A percentile compares a stretch with the other conserved stretches of the same genome.
These are phyloP conservation scores for Drosophila paranaensis DNA, from an alignment of 2,888 invertebrate species.

Conservation along the genomic window DNA sequence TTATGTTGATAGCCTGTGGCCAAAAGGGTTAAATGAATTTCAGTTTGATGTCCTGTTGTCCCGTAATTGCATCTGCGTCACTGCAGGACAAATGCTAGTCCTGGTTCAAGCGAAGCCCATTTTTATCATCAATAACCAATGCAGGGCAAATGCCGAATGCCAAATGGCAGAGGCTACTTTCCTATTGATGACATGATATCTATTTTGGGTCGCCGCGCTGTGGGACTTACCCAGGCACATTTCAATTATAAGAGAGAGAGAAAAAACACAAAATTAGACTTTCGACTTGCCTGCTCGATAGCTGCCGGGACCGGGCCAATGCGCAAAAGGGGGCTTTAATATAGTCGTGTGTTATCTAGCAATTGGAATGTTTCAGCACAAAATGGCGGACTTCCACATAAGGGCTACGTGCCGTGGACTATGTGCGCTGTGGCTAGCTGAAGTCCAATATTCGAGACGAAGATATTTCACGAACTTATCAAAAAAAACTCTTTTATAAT, in stretches of 20 bases:
- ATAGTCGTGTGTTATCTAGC: slow-evolving; percentile 48
- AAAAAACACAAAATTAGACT: slow-evolving; percentile 64
- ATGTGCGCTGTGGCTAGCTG: slow-evolving; percentile 20
- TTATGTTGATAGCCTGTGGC: slow-evolving; percentile 31
- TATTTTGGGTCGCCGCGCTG: slow-evolving; percentile 51
- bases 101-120: slow-evolving; percentile 34
- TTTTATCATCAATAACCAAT: slow-evolving; percentile 59
- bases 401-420: slow-evolving; percentile 62
- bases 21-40: slow-evolving; percentile 41
- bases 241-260: slow-evolving; percentile 61
- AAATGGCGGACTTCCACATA: slow-evolving; percentile 57
- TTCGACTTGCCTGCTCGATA: slow-evolving; percentile 66
- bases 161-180: slow-evolving; percentile 26
- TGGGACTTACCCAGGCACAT: slow-evolving; percentile 64
- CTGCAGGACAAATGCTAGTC: background rate
- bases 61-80: slow-evolving; percentile 50
- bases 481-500: background rate
- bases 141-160: slow-evolving; percentile 33
- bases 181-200: slow-evolving; percentile 68
- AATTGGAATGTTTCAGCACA: slow-evolving; percentile 42
- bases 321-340: slow-evolving; percentile 54
- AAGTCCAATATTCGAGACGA: background rate
- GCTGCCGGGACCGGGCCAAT: slow-evolving; percentile 42
- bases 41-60: slow-evolving; percentile 1
- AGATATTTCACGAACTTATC: background rate